Base-by-base conservation (phyloP, 2,797 vertebrate genomes). In the Pempheris klunzingeri region DNA sequence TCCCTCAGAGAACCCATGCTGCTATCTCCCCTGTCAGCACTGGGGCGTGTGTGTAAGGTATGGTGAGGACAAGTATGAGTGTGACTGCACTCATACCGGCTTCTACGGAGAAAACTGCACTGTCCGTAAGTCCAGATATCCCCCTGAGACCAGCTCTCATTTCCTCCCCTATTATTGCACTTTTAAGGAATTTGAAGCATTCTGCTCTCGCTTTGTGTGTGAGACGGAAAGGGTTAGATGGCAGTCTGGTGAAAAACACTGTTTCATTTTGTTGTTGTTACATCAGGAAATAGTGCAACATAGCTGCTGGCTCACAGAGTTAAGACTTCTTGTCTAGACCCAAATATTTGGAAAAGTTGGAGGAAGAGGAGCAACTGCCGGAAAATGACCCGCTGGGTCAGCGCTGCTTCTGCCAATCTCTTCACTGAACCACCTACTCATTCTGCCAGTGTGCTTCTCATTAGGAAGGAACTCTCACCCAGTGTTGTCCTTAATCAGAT, bases 71-170 rank as follows among this genome's bases (percentile, higher is more conserved):
- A 83, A 74, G 11, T 99, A 98, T 5, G 96, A 98, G 80, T 99
- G 98, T 1, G 98, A 99, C 93, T 99, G 98, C 89, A 98, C 97
- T 0, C 92, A 91, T 41, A 99, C 98, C 0, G 98, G 98, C 9
- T 97, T 95, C 89, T 93, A 92, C 0, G 98, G 98, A 76, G 76
- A 88, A 81, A 98, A 99, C 93, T 99, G 98, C 94, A 97, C 95
- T 20, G 71, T 88, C 79, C 96, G 98, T 99, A 91, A 97, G 98
- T 96, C 18, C 2, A 2, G 18, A 44, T 36, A 28, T 57, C 28
- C 59, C 68, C 17, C 22, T 3, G 14, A 36, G 15, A 59, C 6
- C 22, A 46, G 12, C 47, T 44, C 41, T 87, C 76, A 87, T 79
- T 71, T 84, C 64, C 81, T 71, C 32, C 49, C 26, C 22, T 38